Evolutionary conservation across 2,888 invertebrate species (phyloP).

Genomic region (Ctenicera cuprea): DNA sequence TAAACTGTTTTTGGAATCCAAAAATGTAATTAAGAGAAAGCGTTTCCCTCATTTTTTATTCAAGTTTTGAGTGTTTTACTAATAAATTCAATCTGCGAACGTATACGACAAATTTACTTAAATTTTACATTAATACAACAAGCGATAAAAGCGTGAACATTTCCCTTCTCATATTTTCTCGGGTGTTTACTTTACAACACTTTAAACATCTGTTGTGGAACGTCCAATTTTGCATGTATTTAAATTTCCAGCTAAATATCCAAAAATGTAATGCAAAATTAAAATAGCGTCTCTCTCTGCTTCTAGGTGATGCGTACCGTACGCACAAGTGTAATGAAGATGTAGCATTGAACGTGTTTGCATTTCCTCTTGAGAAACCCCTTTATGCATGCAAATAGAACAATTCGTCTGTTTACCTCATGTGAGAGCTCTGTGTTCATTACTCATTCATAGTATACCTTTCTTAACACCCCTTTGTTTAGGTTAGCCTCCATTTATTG

Average conservation of each 20-base stretch:
- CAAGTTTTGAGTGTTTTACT: too few species aligned
- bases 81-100: too few species aligned
- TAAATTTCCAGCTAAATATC: not conserved
- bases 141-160: not conserved
- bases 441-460: slow-evolving; percentile 42
- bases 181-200: not conserved
- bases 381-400: slow-evolving; percentile 44
- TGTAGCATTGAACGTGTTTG: slow-evolving; percentile 30
- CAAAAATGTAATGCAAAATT: not conserved
- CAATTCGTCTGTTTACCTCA: slow-evolving; percentile 44
- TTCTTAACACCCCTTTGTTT: slow-evolving; percentile 38
- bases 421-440: slow-evolving; percentile 38
- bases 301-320: not conserved
- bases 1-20: too few species aligned
- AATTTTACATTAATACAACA: not conserved
- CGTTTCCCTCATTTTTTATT: too few species aligned
- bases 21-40: too few species aligned
- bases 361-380: slow-evolving; percentile 27
- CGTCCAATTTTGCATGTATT: slow-evolving; percentile 2
- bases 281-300: not conserved
- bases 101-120: too few species aligned
- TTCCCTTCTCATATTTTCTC: slow-evolving; percentile 4
- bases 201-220: slow-evolving; percentile 8
- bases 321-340: slow-evolving; percentile 15
- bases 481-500: slow-evolving; percentile 36